Base-by-base conservation (phyloP, 2,888 invertebrate species). In the Platerodrilus igneus region DNA sequence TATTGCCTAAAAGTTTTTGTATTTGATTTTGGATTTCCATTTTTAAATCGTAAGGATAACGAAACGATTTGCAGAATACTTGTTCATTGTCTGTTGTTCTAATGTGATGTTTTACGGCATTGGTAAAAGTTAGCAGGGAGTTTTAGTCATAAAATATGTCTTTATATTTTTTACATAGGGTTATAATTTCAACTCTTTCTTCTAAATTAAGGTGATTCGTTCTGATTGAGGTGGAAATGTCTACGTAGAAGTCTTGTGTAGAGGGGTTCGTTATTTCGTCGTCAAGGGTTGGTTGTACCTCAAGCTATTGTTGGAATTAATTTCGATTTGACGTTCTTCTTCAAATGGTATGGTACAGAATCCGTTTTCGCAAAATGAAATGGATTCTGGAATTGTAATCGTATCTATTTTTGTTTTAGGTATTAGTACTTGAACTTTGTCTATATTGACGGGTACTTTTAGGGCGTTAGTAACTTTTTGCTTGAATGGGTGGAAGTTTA, bases 11-110 rank as follows among this genome's bases (percentile, higher is more conserved):
- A n/a, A n/a, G n/a, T n/a, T 50, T 31, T 9, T 33, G 10, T 5
- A 60, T 53, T 44, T 60, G 54, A 18, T 22, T 50, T 21, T 51
- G 31, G n/a, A 59, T 49, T 50, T 62, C 56, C 20, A 48, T 20
- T 39, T 56, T 57, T 37, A 59, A 53, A 4, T 58, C 11, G 19
- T 52, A n/a, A 2, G 59, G 58, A 27, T 58, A 59, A 10, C 57
- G 23, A 41, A 58, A 59, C 5, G 51, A 37, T 39, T 54, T 56
- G 9, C 51, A 30, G 31, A 55, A n/a, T n/a, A 59, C 46, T 3
- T 55, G 57, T 9, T 45, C 41, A 5, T 32, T 6, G 10, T 39
- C 27, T 8, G 21, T 20, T 7, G 39, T 33, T 27, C 39, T 27
- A 21, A 38, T 38, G 13, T 33, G 19, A 19, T 33, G 38, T 27